Evolutionary conservation across 1,140 invertebrate genomes (phyloP), one percentile per base, ranked within the genome.

Genomic region (Archegozetes longisetosus): DNA sequence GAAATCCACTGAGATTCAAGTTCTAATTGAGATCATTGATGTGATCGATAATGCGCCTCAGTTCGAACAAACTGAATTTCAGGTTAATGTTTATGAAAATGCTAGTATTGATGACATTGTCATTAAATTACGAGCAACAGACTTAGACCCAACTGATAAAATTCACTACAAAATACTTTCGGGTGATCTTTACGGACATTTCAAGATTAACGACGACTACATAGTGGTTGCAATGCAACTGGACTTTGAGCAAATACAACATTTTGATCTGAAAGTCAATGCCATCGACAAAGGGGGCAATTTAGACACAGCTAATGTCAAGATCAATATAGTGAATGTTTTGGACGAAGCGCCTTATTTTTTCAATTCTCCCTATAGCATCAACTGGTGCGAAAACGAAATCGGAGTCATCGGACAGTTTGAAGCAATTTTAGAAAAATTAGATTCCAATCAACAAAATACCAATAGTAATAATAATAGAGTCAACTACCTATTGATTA

Each of bases 331-430:
- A 3, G 79, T 83, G 25, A 92, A 97, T 73, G 85, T 96, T 64
- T 96, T 97, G 72, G 93, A 98, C 74, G 92, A 92, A 68, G 81
- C 86, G 6, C 92, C 92, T 1, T 83, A 86, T 0, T 96, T 97
- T 70, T 72, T 88, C 40, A 84, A 88, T 72, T 92, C 88, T 0
- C 88, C 88, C 0, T 95, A 95, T 70, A 71, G 88, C 59, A 87
- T 88, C 0, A 84, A 88, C 68, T 85, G 95, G n/a, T 84, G 88
- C 79, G 92, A 96, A 74, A 65, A 65, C 61, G 46, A 55, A 22
- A 23, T 56, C 9, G 60, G 60, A 2, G 40, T 49, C 1, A 9
- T 61, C 3, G 53, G 27, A 20, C 23, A 27, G 9, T 61, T 32
- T 23, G 3, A 48, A 52, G 60, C 60, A 12, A 23, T 49, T 4